A percentile compares a stretch with the other conserved stretches of the same genome.
Conservation (phyloP, 2,888 invertebrate genomes). For the Eupithecia subumbrata region DNA sequence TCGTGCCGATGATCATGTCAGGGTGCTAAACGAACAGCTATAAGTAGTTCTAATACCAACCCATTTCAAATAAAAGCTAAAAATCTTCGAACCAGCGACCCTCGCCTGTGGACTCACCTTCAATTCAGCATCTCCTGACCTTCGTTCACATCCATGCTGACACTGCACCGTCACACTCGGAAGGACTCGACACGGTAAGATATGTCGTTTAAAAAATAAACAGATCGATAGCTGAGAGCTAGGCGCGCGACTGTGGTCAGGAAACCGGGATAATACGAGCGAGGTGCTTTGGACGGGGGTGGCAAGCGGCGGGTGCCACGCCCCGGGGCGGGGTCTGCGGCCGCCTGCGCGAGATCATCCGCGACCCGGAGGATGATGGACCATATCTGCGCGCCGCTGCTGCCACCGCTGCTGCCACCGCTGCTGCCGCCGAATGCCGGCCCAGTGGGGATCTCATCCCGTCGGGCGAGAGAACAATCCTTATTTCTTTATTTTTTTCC, state of each 20-base stretch:
- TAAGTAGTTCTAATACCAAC: background rate
- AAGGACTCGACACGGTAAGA: conserved; percentile 52
- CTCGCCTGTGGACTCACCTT: conserved; percentile 44
- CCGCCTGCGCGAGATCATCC: conserved; percentile 57
- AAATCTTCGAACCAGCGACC: background rate
- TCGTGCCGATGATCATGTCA: background rate
- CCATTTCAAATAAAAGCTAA: background rate
- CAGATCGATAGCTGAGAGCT: conserved; percentile 78
- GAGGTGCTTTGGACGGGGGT: conserved; percentile 68
- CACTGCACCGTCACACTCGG: conserved; percentile 57
- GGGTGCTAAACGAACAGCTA: background rate
- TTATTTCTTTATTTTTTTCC: background rate
- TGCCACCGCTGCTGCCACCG: background rate
- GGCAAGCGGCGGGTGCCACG: conserved; percentile 52
- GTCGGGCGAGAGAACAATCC: background rate
- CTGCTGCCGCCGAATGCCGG: background rate
- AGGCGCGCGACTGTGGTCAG: conserved; percentile 81
- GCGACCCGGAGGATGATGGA: conserved; percentile 33
- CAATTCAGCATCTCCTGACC: conserved; percentile 47
- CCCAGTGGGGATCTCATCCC: background rate
- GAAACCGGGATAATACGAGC: conserved; percentile 80
- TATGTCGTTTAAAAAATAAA: conserved; percentile 79
- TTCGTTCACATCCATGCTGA: conserved; percentile 47
- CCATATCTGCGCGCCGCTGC: conserved; percentile 27
- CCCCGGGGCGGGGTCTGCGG: conserved; percentile 56